Conservation (phyloP, 2,113 vertebrate genomes). For the Ochotona curzoniae region DNA sequence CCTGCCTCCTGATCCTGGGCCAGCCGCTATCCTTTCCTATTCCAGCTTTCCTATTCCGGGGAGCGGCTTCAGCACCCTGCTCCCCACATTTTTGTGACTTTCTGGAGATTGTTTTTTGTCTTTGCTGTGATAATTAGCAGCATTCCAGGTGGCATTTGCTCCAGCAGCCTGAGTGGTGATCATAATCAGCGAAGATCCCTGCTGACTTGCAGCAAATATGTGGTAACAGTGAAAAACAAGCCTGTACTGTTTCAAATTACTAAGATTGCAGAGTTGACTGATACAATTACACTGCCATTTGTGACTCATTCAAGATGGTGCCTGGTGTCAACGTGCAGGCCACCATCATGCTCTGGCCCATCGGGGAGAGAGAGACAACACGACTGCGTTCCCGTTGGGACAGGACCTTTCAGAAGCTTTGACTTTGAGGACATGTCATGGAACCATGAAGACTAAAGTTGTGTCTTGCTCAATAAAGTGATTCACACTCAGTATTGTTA, state of each 20-base stretch:
- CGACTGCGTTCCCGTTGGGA: neutral
- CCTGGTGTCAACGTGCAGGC: neutral
- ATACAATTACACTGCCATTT: neutral
- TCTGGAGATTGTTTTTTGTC: neutral
- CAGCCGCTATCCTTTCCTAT: no score
- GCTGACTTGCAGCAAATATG: neutral
- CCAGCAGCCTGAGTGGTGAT: neutral
- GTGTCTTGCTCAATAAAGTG: neutral
- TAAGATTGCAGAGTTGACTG: constrained; percentile 36
- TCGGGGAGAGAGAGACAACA: neutral
- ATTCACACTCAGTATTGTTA: constrained; percentile 12
- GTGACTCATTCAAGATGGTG: neutral
- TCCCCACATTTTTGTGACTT: neutral
- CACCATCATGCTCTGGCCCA: neutral
- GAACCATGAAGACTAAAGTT: neutral
- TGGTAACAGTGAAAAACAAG: neutral
- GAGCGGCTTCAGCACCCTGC: no score
- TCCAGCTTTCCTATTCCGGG: no score
- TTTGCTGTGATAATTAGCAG: neutral
- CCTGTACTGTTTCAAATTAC: neutral
- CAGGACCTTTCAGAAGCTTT: neutral
- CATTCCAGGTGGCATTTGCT: neutral
- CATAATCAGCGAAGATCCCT: neutral
- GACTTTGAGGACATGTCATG: constrained; percentile 7
- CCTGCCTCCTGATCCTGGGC: no score